Percentiles rank a stretch among this genome's conserved stretches.
phyloP scores from a whole-genome alignment of 2,888 invertebrate genomes.

The Acanthosepion lycidas region DNA sequence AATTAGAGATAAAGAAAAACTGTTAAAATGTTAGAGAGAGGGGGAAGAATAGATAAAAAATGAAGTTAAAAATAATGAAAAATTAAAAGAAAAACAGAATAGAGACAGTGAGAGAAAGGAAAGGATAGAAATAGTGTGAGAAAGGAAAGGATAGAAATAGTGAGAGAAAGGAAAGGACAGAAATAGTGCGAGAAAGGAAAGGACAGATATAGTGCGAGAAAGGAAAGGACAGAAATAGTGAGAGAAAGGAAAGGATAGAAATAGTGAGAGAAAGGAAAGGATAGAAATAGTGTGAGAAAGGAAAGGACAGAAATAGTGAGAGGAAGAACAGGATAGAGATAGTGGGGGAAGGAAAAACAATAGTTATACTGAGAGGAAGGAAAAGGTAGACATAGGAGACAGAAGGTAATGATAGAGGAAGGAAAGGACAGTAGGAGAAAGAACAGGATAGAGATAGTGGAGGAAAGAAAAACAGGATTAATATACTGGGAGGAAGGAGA shows the following conservation, averaged over 20 bases:
- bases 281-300: background rate
- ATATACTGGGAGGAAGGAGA: too few species aligned
- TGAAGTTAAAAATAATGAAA: too few species aligned
- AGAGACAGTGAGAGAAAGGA: background rate
- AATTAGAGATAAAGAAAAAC: background rate
- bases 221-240: background rate
- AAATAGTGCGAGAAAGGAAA: background rate
- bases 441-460: too few species aligned
- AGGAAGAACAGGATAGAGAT: too few species aligned
- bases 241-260: too few species aligned
- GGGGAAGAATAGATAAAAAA: background rate
- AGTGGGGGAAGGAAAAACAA: background rate
- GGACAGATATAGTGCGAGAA: background rate
- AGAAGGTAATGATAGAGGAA: background rate
- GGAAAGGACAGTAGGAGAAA: background rate
- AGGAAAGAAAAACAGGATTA: too few species aligned
- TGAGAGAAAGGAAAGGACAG: background rate
- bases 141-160: background rate
- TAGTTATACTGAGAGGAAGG: background rate
- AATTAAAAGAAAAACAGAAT: background rate
- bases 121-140: background rate
- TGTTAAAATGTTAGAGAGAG: background rate
- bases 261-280: background rate
- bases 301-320: background rate
- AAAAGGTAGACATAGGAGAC: fast-evolving